These are phyloP conservation scores for Echeneis naucrates DNA, from an alignment of 2,797 vertebrate species.

Conservation along the genomic window DNA sequence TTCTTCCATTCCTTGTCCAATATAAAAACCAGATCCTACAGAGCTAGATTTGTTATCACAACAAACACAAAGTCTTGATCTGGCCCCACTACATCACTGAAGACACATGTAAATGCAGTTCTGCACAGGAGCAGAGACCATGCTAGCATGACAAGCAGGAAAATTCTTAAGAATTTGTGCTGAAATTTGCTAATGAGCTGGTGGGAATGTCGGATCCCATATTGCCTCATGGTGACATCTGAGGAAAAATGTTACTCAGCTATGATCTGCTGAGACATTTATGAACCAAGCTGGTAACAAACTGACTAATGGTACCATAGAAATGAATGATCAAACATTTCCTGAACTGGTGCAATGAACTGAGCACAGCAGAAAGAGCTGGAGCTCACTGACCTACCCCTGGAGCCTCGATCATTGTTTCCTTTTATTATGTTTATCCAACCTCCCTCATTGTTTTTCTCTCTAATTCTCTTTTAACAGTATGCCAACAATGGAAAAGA, in stretches of 20 bases:
- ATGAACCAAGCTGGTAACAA: background rate
- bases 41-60: background rate
- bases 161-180: too few relatives aligned
- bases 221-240: too few relatives aligned
- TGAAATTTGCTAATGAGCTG: too few relatives aligned
- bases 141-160: too few relatives aligned
- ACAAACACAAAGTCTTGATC: background rate
- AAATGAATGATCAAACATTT: background rate
- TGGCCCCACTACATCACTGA: too few relatives aligned
- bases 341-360: background rate
- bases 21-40: background rate
- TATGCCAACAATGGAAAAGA: slow-evolving; percentile 8
- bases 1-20: background rate
- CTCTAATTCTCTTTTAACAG: background rate
- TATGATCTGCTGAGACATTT: background rate
- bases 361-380: background rate
- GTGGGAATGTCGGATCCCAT: too few relatives aligned
- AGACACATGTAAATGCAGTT: too few relatives aligned
- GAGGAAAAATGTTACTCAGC: background rate
- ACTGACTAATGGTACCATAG: background rate
- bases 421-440: slow-evolving; percentile 14
- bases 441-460: background rate
- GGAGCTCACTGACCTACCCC: background rate
- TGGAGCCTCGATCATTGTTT: background rate
- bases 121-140: too few relatives aligned